These are phyloP conservation scores for Drosophila kikkawai DNA, from an alignment of 1,140 invertebrate species.

Conservation along the genomic window DNA sequence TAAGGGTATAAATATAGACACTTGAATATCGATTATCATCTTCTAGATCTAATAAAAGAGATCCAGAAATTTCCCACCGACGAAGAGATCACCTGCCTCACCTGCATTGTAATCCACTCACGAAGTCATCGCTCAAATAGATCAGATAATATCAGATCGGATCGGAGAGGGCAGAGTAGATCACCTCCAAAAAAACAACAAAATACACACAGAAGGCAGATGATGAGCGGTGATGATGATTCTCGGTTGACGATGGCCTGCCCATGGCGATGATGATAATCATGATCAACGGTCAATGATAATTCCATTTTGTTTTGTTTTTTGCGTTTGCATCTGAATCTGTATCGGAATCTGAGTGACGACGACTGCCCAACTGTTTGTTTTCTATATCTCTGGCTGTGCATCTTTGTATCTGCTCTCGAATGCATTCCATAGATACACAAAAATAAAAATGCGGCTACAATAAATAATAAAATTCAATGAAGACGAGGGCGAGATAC, in stretches of 20 bases:
- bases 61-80: constrained; percentile 9
- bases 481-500: constrained; percentile 25
- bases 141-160: constrained; percentile 28
- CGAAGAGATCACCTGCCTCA: constrained; percentile 20
- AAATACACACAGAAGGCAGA: constrained; percentile 34
- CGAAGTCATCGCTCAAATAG: constrained; percentile 33
- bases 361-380: constrained; percentile 20
- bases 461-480: constrained; percentile 75
- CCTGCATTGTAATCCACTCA: constrained; percentile 30
- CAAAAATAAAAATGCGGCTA: constrained; percentile 82
- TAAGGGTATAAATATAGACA: too few relatives aligned
- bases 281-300: constrained; percentile 61
- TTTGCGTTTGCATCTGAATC: constrained; percentile 62
- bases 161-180: constrained; percentile 22
- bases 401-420: constrained; percentile 44
- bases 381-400: constrained; percentile 37
- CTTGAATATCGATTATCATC: constrained; percentile 3
- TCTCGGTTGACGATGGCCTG: constrained; percentile 26
- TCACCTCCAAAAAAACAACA: constrained; percentile 22
- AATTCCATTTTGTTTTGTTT: constrained; percentile 61
- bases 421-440: constrained; percentile 81
- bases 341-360: constrained; percentile 48
- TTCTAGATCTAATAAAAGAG: constrained; percentile 8
- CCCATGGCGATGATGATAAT: constrained; percentile 25
- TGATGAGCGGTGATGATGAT: constrained; percentile 29